These are phyloP conservation scores for Thalassaphorura encarpata DNA, from an alignment of 1,140 invertebrate species.

Conservation along the genomic window DNA sequence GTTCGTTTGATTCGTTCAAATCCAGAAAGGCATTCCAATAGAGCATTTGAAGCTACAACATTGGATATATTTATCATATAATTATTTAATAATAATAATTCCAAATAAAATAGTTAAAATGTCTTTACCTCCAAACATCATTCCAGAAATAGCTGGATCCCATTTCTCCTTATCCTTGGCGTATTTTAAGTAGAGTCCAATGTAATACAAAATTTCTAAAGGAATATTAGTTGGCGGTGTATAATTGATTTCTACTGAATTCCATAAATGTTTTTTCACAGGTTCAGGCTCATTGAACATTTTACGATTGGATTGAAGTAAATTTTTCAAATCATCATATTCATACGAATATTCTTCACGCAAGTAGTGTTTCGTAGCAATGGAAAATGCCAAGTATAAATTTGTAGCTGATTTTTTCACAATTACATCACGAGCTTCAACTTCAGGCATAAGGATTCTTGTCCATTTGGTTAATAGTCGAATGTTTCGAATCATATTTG, in stretches of 20 bases:
- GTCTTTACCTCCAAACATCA: neutral
- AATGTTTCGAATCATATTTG: conserved; percentile 1
- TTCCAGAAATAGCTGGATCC: neutral
- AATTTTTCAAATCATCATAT: conserved; percentile 10
- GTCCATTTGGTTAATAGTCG: neutral
- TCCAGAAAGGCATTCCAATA: conserved; percentile 3
- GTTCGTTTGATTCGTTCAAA: conserved; percentile 16
- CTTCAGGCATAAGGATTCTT: neutral
- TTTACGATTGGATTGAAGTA: conserved; percentile 4
- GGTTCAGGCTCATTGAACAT: conserved; percentile 1
- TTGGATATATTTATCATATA: no score
- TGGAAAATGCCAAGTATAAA: conserved; percentile 17
- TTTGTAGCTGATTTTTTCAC: conserved; percentile 21
- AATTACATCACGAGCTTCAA: neutral
- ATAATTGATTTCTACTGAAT: no score
- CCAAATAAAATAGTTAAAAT: neutral
- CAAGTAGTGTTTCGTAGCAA: conserved; percentile 17
- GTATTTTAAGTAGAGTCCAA: neutral
- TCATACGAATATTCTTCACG: conserved; percentile 24
- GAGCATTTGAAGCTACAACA: neutral
- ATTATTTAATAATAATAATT: no score
- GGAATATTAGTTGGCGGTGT: conserved; percentile 5
- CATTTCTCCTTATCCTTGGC: neutral
- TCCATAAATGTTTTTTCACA: no score
- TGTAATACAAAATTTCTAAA: neutral